phyloP scores from a whole-genome alignment of 2,888 invertebrate species.

The Orchesellides sinensis region DNA sequence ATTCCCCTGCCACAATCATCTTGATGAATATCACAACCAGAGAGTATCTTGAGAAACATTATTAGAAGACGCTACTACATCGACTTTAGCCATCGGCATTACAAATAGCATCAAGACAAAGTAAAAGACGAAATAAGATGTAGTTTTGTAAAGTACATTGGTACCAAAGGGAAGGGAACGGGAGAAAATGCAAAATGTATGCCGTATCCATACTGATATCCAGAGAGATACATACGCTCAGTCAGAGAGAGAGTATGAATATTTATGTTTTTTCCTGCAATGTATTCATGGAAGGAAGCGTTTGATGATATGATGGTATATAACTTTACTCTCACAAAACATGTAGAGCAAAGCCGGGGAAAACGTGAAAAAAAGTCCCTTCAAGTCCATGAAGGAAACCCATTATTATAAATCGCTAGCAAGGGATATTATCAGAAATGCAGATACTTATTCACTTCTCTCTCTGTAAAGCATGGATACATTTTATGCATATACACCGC shows the following conservation, averaged over 20 bases:
- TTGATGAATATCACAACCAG: too few species aligned
- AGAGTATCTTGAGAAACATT: too few species aligned
- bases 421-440: conserved; percentile 59
- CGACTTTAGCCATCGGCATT: conserved; percentile 11
- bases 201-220: conserved; percentile 36
- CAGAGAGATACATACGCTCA: too few species aligned
- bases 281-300: not conserved
- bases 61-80: too few species aligned
- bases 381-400: conserved; percentile 62
- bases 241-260: too few species aligned
- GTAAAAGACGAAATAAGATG: too few species aligned
- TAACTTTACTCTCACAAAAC: not conserved
- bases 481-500: conserved; percentile 52
- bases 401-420: conserved; percentile 51
- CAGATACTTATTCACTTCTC: conserved; percentile 39
- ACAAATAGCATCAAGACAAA: conserved; percentile 13
- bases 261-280: conserved; percentile 53
- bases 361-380: conserved; percentile 52
- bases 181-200: conserved; percentile 35
- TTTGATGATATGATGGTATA: not conserved
- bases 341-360: conserved; percentile 15
- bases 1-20: too few species aligned
- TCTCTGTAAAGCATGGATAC: conserved; percentile 38
- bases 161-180: conserved; percentile 13
- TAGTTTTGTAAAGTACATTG: conserved; percentile 2